Conservation (phyloP, 2,797 vertebrate genomes). For the Rhincodon typus region DNA sequence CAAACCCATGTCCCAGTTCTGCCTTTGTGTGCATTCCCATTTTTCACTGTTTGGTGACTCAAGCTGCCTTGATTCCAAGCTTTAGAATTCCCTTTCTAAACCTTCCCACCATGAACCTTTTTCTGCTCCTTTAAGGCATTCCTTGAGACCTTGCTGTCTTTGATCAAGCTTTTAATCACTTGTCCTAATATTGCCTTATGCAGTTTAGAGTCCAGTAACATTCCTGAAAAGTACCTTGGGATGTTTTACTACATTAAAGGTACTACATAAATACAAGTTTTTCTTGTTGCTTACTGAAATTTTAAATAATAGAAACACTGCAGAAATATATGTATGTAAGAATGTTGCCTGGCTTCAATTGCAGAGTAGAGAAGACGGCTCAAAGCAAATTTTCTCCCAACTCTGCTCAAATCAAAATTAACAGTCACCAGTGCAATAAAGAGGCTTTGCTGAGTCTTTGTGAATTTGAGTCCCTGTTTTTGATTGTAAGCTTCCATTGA, state of each 20-base stretch:
- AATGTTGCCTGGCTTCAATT: not conserved
- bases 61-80: not conserved
- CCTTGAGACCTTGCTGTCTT: not conserved
- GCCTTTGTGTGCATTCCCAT: not conserved
- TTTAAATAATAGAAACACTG: not conserved
- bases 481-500: slow-evolving; percentile 41
- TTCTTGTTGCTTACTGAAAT: not conserved
- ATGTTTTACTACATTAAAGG: not conserved
- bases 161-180: not conserved
- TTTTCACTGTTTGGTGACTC: not conserved
- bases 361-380: not conserved
- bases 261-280: not conserved
- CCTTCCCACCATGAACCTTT: not conserved
- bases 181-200: too few relatives aligned
- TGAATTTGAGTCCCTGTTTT: slow-evolving; percentile 37
- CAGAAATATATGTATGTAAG: not conserved
- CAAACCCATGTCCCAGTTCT: not conserved
- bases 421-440: not conserved
- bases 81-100: not conserved
- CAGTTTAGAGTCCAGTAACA: too few relatives aligned
- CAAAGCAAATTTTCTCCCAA: not conserved
- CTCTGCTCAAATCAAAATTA: not conserved
- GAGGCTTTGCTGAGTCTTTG: not conserved
- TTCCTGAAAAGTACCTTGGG: not conserved
- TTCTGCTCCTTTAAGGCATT: not conserved